Evolutionary conservation across 2,797 vertebrate genomes (phyloP), one percentile per base, ranked within the genome.

Genomic region (Lepidocolaptes lacrymiger): DNA sequence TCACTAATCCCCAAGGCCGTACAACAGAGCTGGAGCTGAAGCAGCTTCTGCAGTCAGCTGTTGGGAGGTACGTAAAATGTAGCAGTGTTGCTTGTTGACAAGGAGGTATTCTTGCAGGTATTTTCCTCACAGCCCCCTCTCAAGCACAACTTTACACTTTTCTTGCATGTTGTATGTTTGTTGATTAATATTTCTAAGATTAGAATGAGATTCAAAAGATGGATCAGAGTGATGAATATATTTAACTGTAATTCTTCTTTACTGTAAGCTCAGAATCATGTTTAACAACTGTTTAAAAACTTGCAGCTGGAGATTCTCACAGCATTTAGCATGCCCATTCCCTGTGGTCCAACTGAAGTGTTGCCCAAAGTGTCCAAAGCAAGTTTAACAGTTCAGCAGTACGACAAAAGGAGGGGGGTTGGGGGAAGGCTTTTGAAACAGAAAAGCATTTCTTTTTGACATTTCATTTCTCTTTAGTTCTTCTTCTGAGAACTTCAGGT

Each of bases 1-100:
- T 96, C 82, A 85, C 93, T 96, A 97, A 97, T 97, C 92, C 91
- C 85, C 49, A 81, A 89, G 95, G 94, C 84, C 36, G 17, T 91
- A 95, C 91, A 92, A 75, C 87, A 75, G 95, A 89, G 68, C 68
- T 88, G 79, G 91, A 85, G 84, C 78, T 89, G 88, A 95, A 95
- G 89, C 76, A 91, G 69, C 91, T 94, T 96, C 95, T 93, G 85
- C 93, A 95, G 87, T 92, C 92, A 95, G 89, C 78, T 94, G 84
- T 96, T 91, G 93, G 62, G 68, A 87, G 51, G 63, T 75, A 58
- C 26, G 8, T 75, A 52, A 96, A 89, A 63, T 80, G 68, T 19
- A 85, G 54, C 75, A 84, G 82, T 10, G 22, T 34, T 13, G 12
- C 64, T 62, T 51, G 20, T 16, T 83, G 89, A 64, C 54, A 91